These are phyloP conservation scores for Rhaphigaster nebulosa DNA, from an alignment of 2,888 invertebrate species.

Conservation along the genomic window DNA sequence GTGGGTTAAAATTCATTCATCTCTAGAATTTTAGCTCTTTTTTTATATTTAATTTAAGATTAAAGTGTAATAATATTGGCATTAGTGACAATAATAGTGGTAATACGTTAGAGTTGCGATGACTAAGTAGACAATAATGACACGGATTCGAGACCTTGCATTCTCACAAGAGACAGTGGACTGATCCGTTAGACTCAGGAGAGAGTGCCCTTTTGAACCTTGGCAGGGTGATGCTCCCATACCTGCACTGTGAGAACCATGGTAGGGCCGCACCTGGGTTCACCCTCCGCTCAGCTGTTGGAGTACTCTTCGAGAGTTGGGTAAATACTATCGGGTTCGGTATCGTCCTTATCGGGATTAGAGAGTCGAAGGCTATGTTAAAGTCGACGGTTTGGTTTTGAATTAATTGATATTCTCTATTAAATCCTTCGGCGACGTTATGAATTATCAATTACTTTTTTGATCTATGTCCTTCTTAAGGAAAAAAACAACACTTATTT, in stretches of 20 bases:
- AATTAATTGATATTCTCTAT: too few species aligned
- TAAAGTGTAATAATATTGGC: background rate
- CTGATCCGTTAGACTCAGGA: background rate
- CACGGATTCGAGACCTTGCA: too few species aligned
- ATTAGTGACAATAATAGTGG: background rate
- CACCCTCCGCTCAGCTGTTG: background rate
- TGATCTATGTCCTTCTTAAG: too few species aligned
- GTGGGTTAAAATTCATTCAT: too few species aligned
- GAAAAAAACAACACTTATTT: too few species aligned
- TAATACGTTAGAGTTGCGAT: background rate
- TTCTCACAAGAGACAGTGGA: slow-evolving; percentile 7
- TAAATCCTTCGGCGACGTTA: too few species aligned
- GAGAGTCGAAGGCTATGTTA: background rate
- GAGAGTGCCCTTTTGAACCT: slow-evolving; percentile 7
- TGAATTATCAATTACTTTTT: too few species aligned
- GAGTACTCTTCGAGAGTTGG: background rate
- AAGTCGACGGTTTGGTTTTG: background rate
- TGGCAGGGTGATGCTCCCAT: background rate
- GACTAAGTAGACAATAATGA: background rate
- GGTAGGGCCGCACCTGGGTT: background rate
- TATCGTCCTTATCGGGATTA: background rate
- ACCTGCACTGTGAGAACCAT: background rate
- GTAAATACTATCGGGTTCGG: background rate
- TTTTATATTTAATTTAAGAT: background rate
- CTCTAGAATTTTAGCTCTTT: too few species aligned